These are phyloP conservation scores for Endotricha flammealis DNA, from an alignment of 2,888 invertebrate species.

Conservation along the genomic window DNA sequence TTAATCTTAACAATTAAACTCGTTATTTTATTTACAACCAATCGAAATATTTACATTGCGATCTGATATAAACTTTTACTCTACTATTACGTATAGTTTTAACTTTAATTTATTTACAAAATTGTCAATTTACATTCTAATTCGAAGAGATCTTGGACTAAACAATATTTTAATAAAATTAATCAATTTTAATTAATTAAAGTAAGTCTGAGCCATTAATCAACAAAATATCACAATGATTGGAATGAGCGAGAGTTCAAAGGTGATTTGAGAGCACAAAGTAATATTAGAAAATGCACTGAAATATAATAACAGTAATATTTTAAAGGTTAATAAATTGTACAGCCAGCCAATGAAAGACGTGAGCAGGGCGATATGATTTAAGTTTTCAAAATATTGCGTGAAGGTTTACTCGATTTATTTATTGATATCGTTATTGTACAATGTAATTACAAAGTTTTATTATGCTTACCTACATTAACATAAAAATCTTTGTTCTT, in stretches of 20 bases:
- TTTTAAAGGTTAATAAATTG: too few relatives aligned
- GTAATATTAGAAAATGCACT: too few relatives aligned
- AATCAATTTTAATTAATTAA: constrained; percentile 9
- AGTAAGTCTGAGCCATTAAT: constrained; percentile 8
- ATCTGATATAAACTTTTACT: constrained; percentile 55
- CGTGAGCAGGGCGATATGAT: too few relatives aligned
- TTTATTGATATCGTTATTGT: too few relatives aligned
- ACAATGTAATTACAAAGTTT: too few relatives aligned
- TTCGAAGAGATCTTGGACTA: constrained; percentile 2
- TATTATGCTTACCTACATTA: too few relatives aligned
- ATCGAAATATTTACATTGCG: constrained; percentile 65
- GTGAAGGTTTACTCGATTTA: too few relatives aligned
- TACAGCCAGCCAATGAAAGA: too few relatives aligned
- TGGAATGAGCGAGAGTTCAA: constrained; percentile 15
- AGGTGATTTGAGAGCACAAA: not conserved
- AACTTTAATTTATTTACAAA: constrained; percentile 46
- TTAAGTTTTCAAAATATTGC: too few relatives aligned
- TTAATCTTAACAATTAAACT: constrained; percentile 31
- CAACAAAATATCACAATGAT: constrained; percentile 19
- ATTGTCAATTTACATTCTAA: constrained; percentile 36
- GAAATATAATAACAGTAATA: too few relatives aligned
- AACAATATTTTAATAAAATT: constrained; percentile 1
- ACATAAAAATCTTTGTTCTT: too few relatives aligned
- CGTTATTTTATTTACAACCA: constrained; percentile 57
- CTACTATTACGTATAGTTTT: constrained; percentile 51